phyloP scores from a whole-genome alignment of 2,113 vertebrate species.

The Hiodon tergisus region DNA sequence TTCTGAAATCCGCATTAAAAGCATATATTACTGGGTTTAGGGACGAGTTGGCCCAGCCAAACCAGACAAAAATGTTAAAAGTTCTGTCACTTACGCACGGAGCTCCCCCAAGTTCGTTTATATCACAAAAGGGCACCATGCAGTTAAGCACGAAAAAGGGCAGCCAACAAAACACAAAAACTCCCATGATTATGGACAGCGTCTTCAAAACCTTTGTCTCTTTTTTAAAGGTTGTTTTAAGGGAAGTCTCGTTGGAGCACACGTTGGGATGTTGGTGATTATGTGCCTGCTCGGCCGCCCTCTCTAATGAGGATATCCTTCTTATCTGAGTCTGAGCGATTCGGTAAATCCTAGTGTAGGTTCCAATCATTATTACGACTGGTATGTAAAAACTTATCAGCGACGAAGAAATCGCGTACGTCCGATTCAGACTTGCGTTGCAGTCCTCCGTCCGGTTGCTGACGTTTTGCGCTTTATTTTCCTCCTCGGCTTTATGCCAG shows the following conservation, averaged over 20 bases:
- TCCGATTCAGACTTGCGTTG: constrained; percentile 63
- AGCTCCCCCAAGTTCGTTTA: constrained; percentile 27
- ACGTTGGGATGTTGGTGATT: constrained; percentile 30
- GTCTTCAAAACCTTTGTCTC: constrained; percentile 77
- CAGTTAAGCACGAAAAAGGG: constrained; percentile 78
- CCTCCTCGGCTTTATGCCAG: constrained; percentile 60
- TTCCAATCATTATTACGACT: constrained; percentile 68
- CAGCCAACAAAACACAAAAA: constrained; percentile 77
- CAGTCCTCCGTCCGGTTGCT: constrained; percentile 44
- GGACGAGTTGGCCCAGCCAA: constrained; percentile 76
- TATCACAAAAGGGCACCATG: constrained; percentile 69
- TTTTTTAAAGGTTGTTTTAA: constrained; percentile 65
- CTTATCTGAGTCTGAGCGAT: constrained; percentile 74
- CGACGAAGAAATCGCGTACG: constrained; percentile 65
- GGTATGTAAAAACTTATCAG: constrained; percentile 62
- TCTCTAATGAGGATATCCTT: constrained; percentile 66
- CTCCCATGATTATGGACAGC: constrained; percentile 73
- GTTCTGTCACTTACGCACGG: constrained; percentile 65
- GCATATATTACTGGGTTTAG: constrained; percentile 74
- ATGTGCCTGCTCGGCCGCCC: constrained; percentile 51
- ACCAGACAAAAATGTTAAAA: constrained; percentile 75
- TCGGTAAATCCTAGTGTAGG: constrained; percentile 69
- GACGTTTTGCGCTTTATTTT: constrained; percentile 7
- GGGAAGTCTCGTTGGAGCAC: constrained; percentile 53
- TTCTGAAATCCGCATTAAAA: constrained; percentile 70